phyloP scores from a whole-genome alignment of 2,797 vertebrate genomes.

The Molossus alvarezi region DNA sequence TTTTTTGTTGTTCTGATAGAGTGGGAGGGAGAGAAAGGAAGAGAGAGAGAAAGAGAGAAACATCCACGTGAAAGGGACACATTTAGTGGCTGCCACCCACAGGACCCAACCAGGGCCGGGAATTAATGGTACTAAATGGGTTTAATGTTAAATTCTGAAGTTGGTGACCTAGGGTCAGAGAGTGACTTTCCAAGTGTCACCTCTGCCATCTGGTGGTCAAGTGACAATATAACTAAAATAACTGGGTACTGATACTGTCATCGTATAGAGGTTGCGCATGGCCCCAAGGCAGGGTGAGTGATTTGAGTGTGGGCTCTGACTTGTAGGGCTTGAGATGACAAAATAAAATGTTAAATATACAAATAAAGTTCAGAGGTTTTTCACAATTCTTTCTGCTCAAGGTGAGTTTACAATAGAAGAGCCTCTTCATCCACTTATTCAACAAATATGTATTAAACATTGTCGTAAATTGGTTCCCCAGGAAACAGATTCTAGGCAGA shows the following conservation, averaged over 20 bases:
- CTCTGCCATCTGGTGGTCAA: slow-evolving; percentile 80
- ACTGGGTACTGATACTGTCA: slow-evolving; percentile 62
- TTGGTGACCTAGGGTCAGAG: slow-evolving; percentile 59
- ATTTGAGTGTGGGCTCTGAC: slow-evolving; percentile 49
- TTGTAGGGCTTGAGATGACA: slow-evolving; percentile 60
- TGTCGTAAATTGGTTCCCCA: slow-evolving; percentile 35
- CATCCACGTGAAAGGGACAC: no score
- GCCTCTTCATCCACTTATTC: slow-evolving; percentile 50
- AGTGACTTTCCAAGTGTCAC: slow-evolving; percentile 64
- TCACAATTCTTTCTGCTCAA: slow-evolving; percentile 30
- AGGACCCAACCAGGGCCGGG: background rate
- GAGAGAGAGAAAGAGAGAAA: no score
- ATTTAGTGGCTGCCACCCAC: no score
- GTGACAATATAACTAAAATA: slow-evolving; percentile 63
- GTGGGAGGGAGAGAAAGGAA: no score
- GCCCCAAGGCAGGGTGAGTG: background rate
- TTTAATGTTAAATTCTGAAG: slow-evolving; percentile 68
- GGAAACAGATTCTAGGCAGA: slow-evolving; percentile 69
- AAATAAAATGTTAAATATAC: slow-evolving; percentile 70
- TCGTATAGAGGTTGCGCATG: background rate
- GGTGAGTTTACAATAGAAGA: slow-evolving; percentile 53
- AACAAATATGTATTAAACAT: slow-evolving; percentile 72
- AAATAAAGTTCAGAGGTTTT: slow-evolving; percentile 69
- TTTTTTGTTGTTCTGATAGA: no score
- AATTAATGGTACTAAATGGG: slow-evolving; percentile 75